Conservation (phyloP, 2,797 vertebrate species). For the Labroides dimidiatus region DNA sequence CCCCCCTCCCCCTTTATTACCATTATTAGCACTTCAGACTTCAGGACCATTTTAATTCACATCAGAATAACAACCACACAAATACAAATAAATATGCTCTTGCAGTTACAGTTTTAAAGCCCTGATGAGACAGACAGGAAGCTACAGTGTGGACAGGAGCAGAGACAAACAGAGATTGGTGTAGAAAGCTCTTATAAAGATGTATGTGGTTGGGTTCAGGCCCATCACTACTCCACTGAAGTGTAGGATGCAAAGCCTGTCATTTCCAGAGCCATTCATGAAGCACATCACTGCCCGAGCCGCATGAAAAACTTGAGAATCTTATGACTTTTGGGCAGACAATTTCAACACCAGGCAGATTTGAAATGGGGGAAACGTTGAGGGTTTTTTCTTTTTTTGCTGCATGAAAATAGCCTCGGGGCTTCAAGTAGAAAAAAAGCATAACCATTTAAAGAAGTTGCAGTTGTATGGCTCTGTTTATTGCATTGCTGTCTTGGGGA, state of each 20-base stretch:
- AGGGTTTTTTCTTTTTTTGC: not conserved
- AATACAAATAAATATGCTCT: too few relatives aligned
- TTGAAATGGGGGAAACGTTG: slow-evolving; percentile 4
- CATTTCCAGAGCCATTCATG: slow-evolving; percentile 27
- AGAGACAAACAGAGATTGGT: not conserved
- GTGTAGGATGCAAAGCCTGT: slow-evolving; percentile 27
- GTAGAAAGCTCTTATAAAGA: slow-evolving; percentile 49
- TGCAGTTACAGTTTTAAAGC: too few relatives aligned
- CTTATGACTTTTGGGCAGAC: slow-evolving; percentile 8
- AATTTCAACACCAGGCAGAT: slow-evolving; percentile 26
- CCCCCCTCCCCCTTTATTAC: too few relatives aligned
- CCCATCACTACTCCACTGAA: slow-evolving; percentile 23
- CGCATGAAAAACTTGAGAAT: slow-evolving; percentile 4
- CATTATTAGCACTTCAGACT: too few relatives aligned
- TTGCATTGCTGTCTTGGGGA: slow-evolving; percentile 16
- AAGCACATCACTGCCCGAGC: slow-evolving; percentile 18
- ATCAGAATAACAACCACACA: too few relatives aligned
- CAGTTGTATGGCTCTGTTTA: slow-evolving; percentile 28
- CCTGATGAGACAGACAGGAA: not conserved
- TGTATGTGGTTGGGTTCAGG: slow-evolving; percentile 30
- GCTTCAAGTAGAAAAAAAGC: not conserved
- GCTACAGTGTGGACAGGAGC: not conserved
- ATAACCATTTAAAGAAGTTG: not conserved
- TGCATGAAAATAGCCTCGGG: not conserved
- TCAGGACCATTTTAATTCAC: too few relatives aligned